Conservation (phyloP, 2,113 vertebrate species). For the Stomatorhinus ivindoensis region DNA sequence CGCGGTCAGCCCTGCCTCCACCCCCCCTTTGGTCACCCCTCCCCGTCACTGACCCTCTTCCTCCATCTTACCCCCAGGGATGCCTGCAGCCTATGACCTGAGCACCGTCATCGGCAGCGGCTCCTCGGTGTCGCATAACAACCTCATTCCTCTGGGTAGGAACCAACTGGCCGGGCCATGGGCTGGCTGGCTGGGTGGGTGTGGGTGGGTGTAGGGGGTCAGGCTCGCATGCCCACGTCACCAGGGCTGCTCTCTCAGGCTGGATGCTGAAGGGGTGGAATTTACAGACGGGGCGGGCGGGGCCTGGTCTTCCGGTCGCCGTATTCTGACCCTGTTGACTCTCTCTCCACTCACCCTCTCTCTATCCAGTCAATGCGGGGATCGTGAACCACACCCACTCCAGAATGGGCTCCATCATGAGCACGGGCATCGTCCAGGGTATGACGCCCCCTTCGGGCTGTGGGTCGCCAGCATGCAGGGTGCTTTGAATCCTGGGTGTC, state of each 20-base stretch:
- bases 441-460: constrained; percentile 22
- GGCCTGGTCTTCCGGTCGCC: not conserved
- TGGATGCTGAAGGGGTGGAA: not conserved
- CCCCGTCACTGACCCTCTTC: not conserved
- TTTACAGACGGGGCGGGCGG: not conserved
- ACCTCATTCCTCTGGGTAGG: constrained; percentile 87
- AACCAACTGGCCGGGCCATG: constrained; percentile 33
- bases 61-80: constrained; percentile 54
- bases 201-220: constrained; percentile 23
- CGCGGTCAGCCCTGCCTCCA: not conserved
- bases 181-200: not conserved
- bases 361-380: constrained; percentile 76
- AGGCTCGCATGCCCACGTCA: not conserved
- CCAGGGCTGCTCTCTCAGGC: not conserved
- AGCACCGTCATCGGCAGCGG: constrained; percentile 83
- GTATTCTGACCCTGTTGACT: not conserved
- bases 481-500: not conserved
- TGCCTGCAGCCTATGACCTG: constrained; percentile 87
- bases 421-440: constrained; percentile 93
- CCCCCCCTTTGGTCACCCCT: not conserved
- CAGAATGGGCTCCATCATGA: constrained; percentile 96
- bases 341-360: not conserved
- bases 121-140: constrained; percentile 80
- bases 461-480: not conserved
- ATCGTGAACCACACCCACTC: constrained; percentile 96